phyloP scores from a whole-genome alignment of 2,888 invertebrate species.

The Drosophila demipolita region DNA sequence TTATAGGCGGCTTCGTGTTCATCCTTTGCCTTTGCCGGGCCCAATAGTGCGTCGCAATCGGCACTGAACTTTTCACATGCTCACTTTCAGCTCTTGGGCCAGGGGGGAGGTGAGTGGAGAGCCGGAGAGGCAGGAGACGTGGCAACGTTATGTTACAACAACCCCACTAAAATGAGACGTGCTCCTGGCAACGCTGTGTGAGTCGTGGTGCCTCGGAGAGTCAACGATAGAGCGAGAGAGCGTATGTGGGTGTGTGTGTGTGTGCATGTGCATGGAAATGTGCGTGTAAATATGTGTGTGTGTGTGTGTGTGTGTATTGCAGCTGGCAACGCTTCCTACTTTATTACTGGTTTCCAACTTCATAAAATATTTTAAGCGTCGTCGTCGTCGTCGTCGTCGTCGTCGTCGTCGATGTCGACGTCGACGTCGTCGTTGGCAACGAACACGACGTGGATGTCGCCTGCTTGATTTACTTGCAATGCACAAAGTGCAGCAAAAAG shows the following conservation, averaged over 20 bases:
- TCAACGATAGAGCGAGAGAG: constrained; percentile 30
- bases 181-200: constrained; percentile 18
- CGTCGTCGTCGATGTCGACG: constrained; percentile 1
- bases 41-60: constrained; percentile 23
- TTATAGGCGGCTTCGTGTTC: background rate
- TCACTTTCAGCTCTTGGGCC: constrained; percentile 16
- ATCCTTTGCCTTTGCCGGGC: background rate
- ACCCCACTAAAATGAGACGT: constrained; percentile 48
- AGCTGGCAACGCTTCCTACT: constrained; percentile 74
- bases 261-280: constrained; percentile 3
- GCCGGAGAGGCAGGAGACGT: constrained; percentile 21
- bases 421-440: constrained; percentile 11
- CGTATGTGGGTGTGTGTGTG: constrained; percentile 37
- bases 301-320: constrained; percentile 44
- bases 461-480: constrained; percentile 71
- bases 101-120: background rate
- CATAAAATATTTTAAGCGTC: constrained; percentile 75
- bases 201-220: constrained; percentile 11
- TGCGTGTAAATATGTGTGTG: constrained; percentile 1
- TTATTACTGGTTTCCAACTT: constrained; percentile 75
- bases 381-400: constrained; percentile 16
- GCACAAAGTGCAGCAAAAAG: constrained; percentile 42
- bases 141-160: constrained; percentile 51
- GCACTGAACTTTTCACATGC: constrained; percentile 46
- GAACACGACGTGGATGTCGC: constrained; percentile 35